Percentiles rank a stretch among this genome's conserved stretches.
phyloP scores from a whole-genome alignment of 2,113 vertebrate species.

The Oreochromis niloticus region DNA sequence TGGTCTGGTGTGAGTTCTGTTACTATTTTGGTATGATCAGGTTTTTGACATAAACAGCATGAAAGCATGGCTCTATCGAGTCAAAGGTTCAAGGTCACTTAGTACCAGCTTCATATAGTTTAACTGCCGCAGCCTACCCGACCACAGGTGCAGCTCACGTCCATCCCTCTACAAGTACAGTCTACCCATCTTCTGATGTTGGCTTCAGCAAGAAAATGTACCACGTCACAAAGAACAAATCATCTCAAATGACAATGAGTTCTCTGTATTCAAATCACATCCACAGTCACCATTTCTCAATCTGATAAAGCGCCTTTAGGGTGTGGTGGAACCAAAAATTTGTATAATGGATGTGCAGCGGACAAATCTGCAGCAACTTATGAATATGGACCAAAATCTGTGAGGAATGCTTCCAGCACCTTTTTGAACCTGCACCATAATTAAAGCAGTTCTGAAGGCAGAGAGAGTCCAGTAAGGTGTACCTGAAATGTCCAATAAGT shows the following conservation, averaged over 20 bases:
- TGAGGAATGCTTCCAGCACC: neutral
- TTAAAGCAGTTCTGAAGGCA: neutral
- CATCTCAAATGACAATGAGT: neutral
- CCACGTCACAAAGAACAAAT: neutral
- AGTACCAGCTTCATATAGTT: neutral
- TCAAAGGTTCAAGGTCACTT: neutral
- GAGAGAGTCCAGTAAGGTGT: neutral
- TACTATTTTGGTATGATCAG: fast-evolving
- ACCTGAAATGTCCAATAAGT: neutral
- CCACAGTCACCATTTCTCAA: neutral
- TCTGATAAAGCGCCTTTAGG: neutral
- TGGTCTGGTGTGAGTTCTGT: neutral
- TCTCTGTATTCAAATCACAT: neutral
- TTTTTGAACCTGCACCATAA: neutral
- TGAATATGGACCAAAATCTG: neutral
- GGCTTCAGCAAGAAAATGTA: neutral
- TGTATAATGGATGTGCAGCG: neutral
- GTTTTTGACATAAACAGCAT: neutral
- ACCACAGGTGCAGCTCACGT: neutral
- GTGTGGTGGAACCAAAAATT: neutral
- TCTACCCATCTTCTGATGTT: neutral
- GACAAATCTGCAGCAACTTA: neutral
- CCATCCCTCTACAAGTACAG: neutral
- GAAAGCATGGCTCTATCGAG: neutral
- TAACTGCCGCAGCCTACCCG: neutral